Evolutionary conservation across 35 echinoderm and acorn worm genomes (phyloP).

Genomic region (Amphiura filiformis): DNA sequence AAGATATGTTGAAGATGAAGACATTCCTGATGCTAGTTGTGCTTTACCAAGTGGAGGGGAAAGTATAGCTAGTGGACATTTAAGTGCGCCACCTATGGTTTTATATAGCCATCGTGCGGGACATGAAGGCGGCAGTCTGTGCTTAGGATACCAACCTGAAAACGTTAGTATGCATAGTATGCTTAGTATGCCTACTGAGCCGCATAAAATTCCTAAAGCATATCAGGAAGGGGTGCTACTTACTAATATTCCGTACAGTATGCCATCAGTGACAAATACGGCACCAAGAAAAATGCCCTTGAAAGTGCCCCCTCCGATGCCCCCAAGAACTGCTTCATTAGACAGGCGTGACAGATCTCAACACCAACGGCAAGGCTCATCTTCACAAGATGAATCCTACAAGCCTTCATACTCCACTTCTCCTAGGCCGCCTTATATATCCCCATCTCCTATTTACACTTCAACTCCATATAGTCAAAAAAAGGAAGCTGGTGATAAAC

Average conservation of each 20-base stretch:
- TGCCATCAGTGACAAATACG: constrained; percentile 9
- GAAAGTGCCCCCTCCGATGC: constrained; percentile 1
- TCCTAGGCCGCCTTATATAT: not conserved
- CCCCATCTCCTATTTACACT: not conserved
- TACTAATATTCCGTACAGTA: constrained; percentile 2
- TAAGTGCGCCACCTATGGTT: not conserved
- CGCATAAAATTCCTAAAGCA: not conserved
- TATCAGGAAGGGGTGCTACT: not conserved
- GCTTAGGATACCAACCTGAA: constrained; percentile 17
- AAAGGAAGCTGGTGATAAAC: not conserved
- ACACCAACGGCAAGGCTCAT: not conserved
- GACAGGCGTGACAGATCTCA: not conserved
- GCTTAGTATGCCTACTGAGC: constrained; percentile 1
- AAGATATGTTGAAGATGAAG: constrained; percentile 56
- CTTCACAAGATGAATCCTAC: not conserved
- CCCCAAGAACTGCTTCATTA: not conserved
- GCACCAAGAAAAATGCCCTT: constrained; percentile 14
- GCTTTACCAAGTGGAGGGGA: constrained; percentile 34
- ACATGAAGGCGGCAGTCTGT: not conserved
- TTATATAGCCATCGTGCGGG: not conserved
- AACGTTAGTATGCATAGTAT: constrained; percentile 13
- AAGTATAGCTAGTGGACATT: constrained; percentile 19
- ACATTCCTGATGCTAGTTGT: constrained; percentile 23
- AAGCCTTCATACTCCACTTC: not conserved
- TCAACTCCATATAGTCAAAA: not conserved